These are phyloP conservation scores for Empidonax traillii DNA, from an alignment of 2,113 vertebrate species.

Conservation along the genomic window DNA sequence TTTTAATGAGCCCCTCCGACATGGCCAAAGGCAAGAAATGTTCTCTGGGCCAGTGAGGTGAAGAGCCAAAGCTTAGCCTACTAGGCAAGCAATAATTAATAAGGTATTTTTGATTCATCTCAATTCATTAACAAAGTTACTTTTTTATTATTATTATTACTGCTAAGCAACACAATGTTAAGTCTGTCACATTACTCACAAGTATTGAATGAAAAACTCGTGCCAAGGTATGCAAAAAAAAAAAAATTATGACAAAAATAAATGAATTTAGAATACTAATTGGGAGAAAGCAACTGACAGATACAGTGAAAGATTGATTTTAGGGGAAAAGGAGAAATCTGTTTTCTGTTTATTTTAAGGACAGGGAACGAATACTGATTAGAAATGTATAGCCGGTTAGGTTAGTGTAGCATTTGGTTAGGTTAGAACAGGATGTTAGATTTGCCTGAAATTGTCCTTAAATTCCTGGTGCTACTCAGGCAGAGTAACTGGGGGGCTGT, in stretches of 20 bases:
- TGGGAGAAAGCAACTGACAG: slow-evolving; percentile 74
- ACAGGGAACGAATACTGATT: slow-evolving; percentile 77
- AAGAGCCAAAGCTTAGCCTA: slow-evolving; percentile 91
- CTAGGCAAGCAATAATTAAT: slow-evolving; percentile 93
- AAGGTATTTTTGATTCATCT: slow-evolving; percentile 79
- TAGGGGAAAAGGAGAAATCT: slow-evolving; percentile 76
- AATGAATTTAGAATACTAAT: slow-evolving; percentile 81
- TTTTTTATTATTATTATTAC: slow-evolving; percentile 56
- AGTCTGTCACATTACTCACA: slow-evolving; percentile 71
- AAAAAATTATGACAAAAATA: slow-evolving; percentile 76
- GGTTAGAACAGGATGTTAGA: slow-evolving; percentile 46
- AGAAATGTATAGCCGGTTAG: slow-evolving; percentile 63
- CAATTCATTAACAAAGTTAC: slow-evolving; percentile 85
- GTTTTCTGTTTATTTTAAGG: slow-evolving; percentile 81
- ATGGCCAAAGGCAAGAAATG: slow-evolving; percentile 91
- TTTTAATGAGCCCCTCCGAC: slow-evolving; percentile 95
- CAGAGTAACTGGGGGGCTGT: neutral
- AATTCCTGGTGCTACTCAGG: slow-evolving; percentile 22
- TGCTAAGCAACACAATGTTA: slow-evolving; percentile 58
- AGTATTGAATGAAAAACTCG: slow-evolving; percentile 73
- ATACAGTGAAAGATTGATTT: slow-evolving; percentile 79
- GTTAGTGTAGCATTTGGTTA: slow-evolving; percentile 60
- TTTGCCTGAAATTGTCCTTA: slow-evolving; percentile 49
- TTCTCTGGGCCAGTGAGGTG: slow-evolving; percentile 87
- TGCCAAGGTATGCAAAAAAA: slow-evolving; percentile 72